phyloP scores from a whole-genome alignment of 2,113 vertebrate species.

The Sardina pilchardus region DNA sequence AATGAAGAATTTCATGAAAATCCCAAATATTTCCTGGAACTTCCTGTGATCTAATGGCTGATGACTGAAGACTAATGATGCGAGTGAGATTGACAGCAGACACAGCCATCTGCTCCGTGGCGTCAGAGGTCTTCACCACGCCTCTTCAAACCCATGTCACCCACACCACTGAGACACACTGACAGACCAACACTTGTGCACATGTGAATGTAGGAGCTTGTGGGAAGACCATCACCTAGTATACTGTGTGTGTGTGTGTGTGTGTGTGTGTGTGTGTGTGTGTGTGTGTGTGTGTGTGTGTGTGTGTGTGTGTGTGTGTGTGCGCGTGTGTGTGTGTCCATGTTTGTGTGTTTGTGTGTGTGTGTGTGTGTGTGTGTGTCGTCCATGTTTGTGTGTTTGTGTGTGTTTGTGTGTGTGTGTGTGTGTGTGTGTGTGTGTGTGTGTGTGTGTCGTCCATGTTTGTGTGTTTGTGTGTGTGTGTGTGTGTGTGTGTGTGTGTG shows the following conservation, averaged over 20 bases:
- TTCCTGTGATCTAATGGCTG: neutral
- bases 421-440: too few species aligned
- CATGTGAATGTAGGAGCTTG: neutral
- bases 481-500: too few species aligned
- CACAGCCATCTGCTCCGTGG: neutral
- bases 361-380: too few species aligned
- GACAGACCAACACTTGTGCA: neutral
- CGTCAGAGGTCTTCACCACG: neutral
- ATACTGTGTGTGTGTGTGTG: conserved; percentile 43
- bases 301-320: conserved; percentile 26
- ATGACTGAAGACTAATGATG: neutral
- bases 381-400: too few species aligned
- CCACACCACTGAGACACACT: neutral
- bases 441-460: neutral
- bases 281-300: conserved; percentile 7
- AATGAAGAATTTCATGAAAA: neutral
- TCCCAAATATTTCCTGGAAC: neutral
- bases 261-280: neutral
- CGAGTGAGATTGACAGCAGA: neutral
- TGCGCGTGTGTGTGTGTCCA: neutral
- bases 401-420: too few species aligned
- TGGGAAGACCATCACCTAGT: conserved; percentile 55
- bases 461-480: neutral
- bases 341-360: too few species aligned
- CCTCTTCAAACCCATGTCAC: neutral